Base-by-base conservation (phyloP, 2,888 invertebrate genomes). In the Drosophila hamatofila region DNA sequence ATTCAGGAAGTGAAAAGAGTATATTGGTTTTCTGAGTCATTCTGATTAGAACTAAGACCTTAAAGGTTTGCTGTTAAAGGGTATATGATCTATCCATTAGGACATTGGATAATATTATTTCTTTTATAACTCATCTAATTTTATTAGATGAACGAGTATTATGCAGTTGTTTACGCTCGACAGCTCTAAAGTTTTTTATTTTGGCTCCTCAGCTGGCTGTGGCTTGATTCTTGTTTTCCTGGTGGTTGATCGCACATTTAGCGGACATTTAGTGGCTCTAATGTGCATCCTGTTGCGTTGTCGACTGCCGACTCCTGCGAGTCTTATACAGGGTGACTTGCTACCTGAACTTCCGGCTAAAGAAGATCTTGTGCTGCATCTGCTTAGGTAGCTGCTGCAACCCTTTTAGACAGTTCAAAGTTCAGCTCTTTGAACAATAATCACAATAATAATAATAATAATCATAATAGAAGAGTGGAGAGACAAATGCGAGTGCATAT, bases 321-420 rank as follows among this genome's bases (percentile, higher is more conserved):
- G n/a, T 12, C 39, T 9, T 39, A 58, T 54, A 18, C 77, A 75
- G 76, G 64, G 65, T 80, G 81, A 7, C 62, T 25, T 37, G 57
- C 87, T 90, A 88, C 90, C 83, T 83, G 90, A 80, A 82, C 86
- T 88, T 83, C 90, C 83, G 86, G 83, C 82, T 70, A 5, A 54
- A 42, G 55, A 21, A 39, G 49, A 49, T 49, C 49, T 33, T 18
- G 18, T 64, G 37, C n/a, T 30, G 57, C 74, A 69, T 72, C 62
- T 69, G 72, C 72, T 60, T 63, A 77, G 77, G 75, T 59, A 75
- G 58, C 25, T n/a, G 37, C 37, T 30, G 23, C 61, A 67, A 81
- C 66, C 78, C 82, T 66, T 66, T 70, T 59, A 14, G 71, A 18
- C 52, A 83, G 86, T 82, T 78, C 88, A 88, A 79, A 82, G 82